Percentiles rank a stretch among this genome's conserved stretches.
These are phyloP conservation scores for Gymnosoma rotundatum DNA, from an alignment of 2,888 invertebrate species.

Conservation along the genomic window DNA sequence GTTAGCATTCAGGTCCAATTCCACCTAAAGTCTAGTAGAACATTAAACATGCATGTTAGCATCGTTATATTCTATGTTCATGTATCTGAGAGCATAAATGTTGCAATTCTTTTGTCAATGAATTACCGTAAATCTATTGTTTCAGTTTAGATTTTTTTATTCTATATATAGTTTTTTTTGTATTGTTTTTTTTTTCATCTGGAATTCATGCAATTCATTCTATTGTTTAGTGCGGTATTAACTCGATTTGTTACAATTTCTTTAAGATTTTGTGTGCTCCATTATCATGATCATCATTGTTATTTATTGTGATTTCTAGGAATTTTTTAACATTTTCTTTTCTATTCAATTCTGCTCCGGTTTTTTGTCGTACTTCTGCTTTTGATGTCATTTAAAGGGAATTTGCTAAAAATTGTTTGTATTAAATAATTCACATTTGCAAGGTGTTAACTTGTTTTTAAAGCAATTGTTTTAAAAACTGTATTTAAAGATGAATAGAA, in stretches of 20 bases:
- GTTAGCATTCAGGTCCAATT: conserved; percentile 22
- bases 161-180: not conserved
- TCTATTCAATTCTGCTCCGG: conserved; percentile 1
- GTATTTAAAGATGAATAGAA: conserved; percentile 18
- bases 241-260: conserved; percentile 69
- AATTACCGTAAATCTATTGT: conserved; percentile 69
- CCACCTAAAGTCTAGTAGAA: not conserved
- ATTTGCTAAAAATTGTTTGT: conserved; percentile 50
- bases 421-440: conserved; percentile 38
- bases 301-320: conserved; percentile 59
- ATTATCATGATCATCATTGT: conserved; percentile 52
- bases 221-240: conserved; percentile 56
- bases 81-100: conserved; percentile 36
- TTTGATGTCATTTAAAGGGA: conserved; percentile 56
- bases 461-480: conserved; percentile 14
- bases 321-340: conserved; percentile 53
- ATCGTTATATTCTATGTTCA: conserved; percentile 9
- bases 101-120: conserved; percentile 70
- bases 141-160: conserved; percentile 5
- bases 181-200: conserved; percentile 13
- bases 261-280: conserved; percentile 41
- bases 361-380: conserved; percentile 53
- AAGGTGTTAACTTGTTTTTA: conserved; percentile 63
- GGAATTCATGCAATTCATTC: conserved; percentile 59
- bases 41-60: not conserved